Evolutionary conservation across 2,888 invertebrate genomes (phyloP).

Genomic region (Nomada fucata): DNA sequence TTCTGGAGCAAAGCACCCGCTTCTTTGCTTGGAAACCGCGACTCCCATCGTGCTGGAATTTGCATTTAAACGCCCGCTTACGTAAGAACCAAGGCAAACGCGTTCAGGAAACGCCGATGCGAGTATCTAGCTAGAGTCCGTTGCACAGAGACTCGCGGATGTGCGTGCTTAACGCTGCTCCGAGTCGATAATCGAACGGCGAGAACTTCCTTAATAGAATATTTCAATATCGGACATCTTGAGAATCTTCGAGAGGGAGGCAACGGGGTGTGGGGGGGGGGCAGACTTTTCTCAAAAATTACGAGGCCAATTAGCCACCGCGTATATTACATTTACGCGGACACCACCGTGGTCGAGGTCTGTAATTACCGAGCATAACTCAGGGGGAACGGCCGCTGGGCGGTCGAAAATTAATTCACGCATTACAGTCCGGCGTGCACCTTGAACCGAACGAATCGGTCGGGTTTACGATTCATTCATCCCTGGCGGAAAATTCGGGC

Average conservation of each 20-base stretch:
- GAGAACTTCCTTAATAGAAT: not conserved
- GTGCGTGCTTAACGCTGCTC: too few relatives aligned
- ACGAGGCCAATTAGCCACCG: constrained; percentile 10
- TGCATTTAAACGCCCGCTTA: constrained; percentile 76
- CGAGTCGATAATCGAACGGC: constrained; percentile 3
- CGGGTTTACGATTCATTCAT: constrained; percentile 13
- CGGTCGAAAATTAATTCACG: constrained; percentile 48
- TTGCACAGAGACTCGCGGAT: constrained; percentile 48
- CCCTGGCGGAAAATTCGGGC: not conserved
- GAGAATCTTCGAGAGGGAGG: too few relatives aligned
- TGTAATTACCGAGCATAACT: constrained; percentile 52
- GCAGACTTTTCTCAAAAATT: not conserved
- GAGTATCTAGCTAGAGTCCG: not conserved
- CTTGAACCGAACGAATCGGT: constrained; percentile 29
- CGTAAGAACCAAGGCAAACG: constrained; percentile 71
- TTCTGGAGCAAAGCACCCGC: constrained; percentile 66
- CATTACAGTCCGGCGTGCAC: constrained; percentile 34
- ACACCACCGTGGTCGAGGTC: not conserved
- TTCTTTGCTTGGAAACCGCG: constrained; percentile 62
- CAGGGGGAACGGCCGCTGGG: constrained; percentile 21
- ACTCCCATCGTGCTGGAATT: constrained; percentile 72
- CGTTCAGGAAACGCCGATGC: constrained; percentile 74
- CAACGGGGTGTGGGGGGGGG: too few relatives aligned
- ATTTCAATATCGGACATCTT: too few relatives aligned
- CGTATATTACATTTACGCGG: not conserved